Evolutionary conservation across 2,113 vertebrate genomes (phyloP).

Genomic region (Pangasianodon gigas): DNA sequence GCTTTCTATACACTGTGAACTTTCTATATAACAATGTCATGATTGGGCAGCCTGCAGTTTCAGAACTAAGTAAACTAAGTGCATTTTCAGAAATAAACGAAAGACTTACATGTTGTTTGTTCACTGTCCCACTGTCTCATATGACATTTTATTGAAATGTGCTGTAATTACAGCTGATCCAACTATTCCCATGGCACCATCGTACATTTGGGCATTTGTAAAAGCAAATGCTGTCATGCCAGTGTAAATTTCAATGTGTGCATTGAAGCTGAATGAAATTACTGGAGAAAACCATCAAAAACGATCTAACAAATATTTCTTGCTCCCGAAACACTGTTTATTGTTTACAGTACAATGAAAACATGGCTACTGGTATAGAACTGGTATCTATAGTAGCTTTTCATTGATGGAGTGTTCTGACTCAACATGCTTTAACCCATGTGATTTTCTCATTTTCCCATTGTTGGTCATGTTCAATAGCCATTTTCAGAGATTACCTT

Average conservation of each 20-base stretch:
- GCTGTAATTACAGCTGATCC: neutral
- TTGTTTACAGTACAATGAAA: neutral
- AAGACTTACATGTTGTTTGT: no score
- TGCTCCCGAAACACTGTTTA: neutral
- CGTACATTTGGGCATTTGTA: neutral
- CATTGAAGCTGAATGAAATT: neutral
- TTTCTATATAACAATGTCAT: no score
- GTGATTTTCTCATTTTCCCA: neutral
- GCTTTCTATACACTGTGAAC: neutral
- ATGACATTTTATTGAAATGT: neutral
- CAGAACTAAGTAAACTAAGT: no score
- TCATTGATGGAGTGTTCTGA: neutral
- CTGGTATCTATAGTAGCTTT: neutral
- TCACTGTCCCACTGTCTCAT: no score
- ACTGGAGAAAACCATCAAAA: neutral
- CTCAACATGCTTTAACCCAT: neutral
- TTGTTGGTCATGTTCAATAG: neutral
- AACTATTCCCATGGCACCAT: neutral
- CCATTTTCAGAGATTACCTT: neutral
- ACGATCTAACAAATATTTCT: neutral
- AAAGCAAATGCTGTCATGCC: neutral
- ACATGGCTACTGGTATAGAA: neutral
- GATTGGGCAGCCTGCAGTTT: no score
- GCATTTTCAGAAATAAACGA: no score
- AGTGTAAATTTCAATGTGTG: neutral